Base-by-base conservation (phyloP, 2,113 vertebrate species). In the Microtus oregoni region DNA sequence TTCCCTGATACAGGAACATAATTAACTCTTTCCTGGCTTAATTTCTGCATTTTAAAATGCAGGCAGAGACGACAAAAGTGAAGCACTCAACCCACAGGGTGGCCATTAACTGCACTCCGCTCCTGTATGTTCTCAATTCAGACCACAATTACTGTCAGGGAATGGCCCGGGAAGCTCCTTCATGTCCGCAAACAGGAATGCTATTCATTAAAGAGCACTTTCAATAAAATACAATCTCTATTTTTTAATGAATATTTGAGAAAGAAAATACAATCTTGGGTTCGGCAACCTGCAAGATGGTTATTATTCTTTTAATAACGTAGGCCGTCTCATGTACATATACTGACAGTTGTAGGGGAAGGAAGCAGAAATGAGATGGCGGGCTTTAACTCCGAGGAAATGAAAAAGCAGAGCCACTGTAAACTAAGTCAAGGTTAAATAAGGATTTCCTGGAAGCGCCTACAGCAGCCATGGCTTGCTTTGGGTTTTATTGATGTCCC, bases 21-120 rank as follows among this genome's bases (percentile, higher is more conserved):
- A 98, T 98, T 98, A 99, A 98, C 98, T 98, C 98, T 98, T 98
- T 98, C 96, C 97, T 98, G 97, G 97, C 96, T 98, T 97, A 98
- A 98, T 98, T 98, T 76, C 98, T 98, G 98, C 98, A 97, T 98
- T 98, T 98, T 98, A 98, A 98, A 97, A 98, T 98, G 98, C 98
- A 97, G 97, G 90, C 96, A 22, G 98, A 97, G 98, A 98, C 97
- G 98, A 98, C 98, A 97, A 96, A 98, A 98, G 98, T 97, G 97
- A 98, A 98, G 98, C 97, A 94, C 98, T 98, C 97, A 96, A 90
- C 97, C 98, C 96, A 41, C 98, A 98, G 98, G 98, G 98, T 98
- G 98, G 98, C 98, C 98, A 98, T 98, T 98, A 98, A 83, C 97
- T 19, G 97, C 76, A 65, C 98, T 98, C 97, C 0, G 28, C 92